Conservation (phyloP, 2,797 vertebrate species). For the Mus caroli region DNA sequence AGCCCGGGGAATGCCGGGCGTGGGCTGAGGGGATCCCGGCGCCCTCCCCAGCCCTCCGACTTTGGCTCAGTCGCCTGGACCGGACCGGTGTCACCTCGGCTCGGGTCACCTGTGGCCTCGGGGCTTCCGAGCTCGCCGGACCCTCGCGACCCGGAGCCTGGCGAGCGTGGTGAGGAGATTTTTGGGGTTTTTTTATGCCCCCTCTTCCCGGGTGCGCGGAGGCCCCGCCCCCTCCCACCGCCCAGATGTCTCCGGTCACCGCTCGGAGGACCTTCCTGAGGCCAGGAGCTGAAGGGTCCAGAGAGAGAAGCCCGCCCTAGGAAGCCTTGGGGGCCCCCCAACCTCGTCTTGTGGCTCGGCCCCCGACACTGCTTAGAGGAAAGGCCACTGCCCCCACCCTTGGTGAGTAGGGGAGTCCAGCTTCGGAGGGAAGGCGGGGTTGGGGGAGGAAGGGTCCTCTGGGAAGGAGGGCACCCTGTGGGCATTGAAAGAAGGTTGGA, state of each 20-base stretch:
- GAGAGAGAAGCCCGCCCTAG: slow-evolving; percentile 83
- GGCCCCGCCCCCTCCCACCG: slow-evolving; percentile 79
- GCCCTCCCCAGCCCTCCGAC: slow-evolving; percentile 65
- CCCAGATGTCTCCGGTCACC: slow-evolving; percentile 69
- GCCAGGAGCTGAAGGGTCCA: slow-evolving; percentile 72
- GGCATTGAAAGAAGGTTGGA: not conserved
- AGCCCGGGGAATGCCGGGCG: slow-evolving; percentile 63
- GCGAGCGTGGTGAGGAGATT: slow-evolving; percentile 24
- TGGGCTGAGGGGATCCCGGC: slow-evolving; percentile 72
- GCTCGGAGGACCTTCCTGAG: slow-evolving; percentile 73
- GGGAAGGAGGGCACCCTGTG: slow-evolving; percentile 43
- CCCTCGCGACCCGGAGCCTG: slow-evolving; percentile 43
- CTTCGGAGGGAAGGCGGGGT: slow-evolving; percentile 56
- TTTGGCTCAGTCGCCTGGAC: slow-evolving; percentile 61
- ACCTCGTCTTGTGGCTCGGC: slow-evolving; percentile 77
- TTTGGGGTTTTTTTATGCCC: slow-evolving; percentile 34
- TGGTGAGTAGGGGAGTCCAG: slow-evolving; percentile 74
- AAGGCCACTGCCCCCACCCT: slow-evolving; percentile 69
- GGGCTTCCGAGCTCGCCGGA: slow-evolving; percentile 23
- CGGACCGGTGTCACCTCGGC: slow-evolving; percentile 42
- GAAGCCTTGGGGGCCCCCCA: slow-evolving; percentile 75
- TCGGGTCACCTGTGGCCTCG: slow-evolving; percentile 81
- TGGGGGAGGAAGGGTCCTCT: slow-evolving; percentile 43
- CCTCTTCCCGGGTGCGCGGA: slow-evolving; percentile 39
- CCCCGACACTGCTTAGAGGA: slow-evolving; percentile 72